Conservation (phyloP, 1,140 invertebrate genomes). For the Drosophila ohnishii region DNA sequence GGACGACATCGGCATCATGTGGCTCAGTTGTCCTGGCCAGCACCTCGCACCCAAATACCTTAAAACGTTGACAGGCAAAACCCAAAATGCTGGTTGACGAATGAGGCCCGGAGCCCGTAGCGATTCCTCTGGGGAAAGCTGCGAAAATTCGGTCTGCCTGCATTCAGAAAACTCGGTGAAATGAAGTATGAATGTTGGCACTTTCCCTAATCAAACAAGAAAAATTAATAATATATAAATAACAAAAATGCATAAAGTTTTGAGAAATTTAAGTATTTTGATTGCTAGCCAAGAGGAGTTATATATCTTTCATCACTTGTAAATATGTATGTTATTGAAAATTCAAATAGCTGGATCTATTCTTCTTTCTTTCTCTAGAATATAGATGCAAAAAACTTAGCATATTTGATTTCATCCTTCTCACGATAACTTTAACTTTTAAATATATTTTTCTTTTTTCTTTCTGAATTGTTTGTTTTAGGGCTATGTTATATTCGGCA, state of each 20-base stretch:
- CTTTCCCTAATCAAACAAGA: slow-evolving; percentile 51
- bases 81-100: slow-evolving; percentile 74
- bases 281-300: background rate
- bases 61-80: slow-evolving; percentile 67
- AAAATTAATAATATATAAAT: background rate
- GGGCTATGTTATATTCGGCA: slow-evolving; percentile 12
- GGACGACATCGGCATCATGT: slow-evolving; percentile 65
- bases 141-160: slow-evolving; percentile 32
- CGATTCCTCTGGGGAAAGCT: slow-evolving; percentile 49
- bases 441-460: background rate
- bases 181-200: slow-evolving; percentile 68
- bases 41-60: slow-evolving; percentile 39
- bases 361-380: background rate
- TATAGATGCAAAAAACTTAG: background rate
- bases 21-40: slow-evolving; percentile 53
- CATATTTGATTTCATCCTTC: background rate
- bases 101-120: slow-evolving; percentile 40
- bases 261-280: background rate
- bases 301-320: background rate
- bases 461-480: background rate
- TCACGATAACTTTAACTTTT: background rate
- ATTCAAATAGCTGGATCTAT: background rate
- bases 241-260: background rate
- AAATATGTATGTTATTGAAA: background rate
- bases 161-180: slow-evolving; percentile 40